These are phyloP conservation scores for Willowsia nigromaculata DNA, from an alignment of 2,888 invertebrate species.

Conservation along the genomic window DNA sequence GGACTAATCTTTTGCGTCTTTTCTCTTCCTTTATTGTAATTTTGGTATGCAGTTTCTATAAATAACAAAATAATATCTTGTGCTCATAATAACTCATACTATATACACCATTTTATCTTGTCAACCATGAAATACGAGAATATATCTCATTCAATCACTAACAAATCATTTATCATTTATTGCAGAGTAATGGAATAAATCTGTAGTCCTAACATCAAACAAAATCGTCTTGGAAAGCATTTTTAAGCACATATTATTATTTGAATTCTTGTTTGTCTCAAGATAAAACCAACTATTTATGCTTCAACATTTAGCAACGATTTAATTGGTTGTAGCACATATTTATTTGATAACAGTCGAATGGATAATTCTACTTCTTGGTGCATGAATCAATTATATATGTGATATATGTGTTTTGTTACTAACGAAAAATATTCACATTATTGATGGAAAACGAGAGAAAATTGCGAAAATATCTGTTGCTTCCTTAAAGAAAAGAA, in stretches of 20 bases:
- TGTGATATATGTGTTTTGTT: no score
- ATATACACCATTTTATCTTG: not conserved
- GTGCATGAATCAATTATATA: no score
- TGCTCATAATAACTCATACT: no score
- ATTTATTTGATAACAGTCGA: no score
- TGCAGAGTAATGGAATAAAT: not conserved
- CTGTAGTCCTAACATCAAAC: not conserved
- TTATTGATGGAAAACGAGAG: not conserved
- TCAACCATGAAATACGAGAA: not conserved
- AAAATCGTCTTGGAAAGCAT: no score
- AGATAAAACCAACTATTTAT: no score
- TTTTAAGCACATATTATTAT: no score
- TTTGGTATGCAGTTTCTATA: not conserved
- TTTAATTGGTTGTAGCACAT: no score
- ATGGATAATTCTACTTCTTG: no score
- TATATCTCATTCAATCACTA: not conserved
- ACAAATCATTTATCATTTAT: conserved; percentile 8
- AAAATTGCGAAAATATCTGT: conserved; percentile 17
- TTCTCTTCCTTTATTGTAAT: not conserved
- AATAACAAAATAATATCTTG: not conserved
- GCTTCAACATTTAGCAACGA: no score
- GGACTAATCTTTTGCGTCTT: not conserved
- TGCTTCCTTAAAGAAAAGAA: conserved; percentile 25
- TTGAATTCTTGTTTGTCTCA: no score
- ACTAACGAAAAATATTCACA: not conserved